Evolutionary conservation across 1,140 invertebrate species (phyloP).

Genomic region (Teleopsis dalmanni): DNA sequence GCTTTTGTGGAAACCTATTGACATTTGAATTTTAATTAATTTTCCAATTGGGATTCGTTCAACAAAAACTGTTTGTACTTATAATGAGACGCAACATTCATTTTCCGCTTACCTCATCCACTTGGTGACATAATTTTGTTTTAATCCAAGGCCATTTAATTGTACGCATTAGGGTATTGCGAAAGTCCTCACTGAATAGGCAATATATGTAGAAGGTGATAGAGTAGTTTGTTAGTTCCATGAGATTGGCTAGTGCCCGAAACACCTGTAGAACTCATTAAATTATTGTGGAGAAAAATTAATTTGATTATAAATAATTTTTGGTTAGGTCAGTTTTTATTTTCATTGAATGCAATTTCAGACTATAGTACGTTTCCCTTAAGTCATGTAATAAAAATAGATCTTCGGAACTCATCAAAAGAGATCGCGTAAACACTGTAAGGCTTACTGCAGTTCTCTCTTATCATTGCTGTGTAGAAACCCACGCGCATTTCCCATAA

Average conservation of each 20-base stretch:
- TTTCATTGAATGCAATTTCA: constrained; percentile 7
- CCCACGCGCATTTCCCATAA: no score
- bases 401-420: no score
- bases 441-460: no score
- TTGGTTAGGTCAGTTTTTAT: neutral
- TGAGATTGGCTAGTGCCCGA: constrained; percentile 61
- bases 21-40: neutral
- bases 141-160: constrained; percentile 53
- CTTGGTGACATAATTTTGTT: constrained; percentile 29
- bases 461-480: no score
- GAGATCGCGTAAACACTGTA: no score
- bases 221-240: constrained; percentile 69
- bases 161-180: constrained; percentile 59
- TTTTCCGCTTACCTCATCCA: constrained; percentile 26
- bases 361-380: no score
- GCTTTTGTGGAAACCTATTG: constrained; percentile 14
- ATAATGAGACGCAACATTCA: constrained; percentile 5
- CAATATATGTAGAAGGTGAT: constrained; percentile 75
- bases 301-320: neutral
- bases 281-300: neutral
- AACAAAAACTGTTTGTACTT: constrained; percentile 16
- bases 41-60: constrained; percentile 1
- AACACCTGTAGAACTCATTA: constrained; percentile 50
- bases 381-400: no score
- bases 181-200: constrained; percentile 67